These are phyloP conservation scores for Eidolon dupreanum DNA, from an alignment of 2,797 vertebrate species.

Conservation along the genomic window DNA sequence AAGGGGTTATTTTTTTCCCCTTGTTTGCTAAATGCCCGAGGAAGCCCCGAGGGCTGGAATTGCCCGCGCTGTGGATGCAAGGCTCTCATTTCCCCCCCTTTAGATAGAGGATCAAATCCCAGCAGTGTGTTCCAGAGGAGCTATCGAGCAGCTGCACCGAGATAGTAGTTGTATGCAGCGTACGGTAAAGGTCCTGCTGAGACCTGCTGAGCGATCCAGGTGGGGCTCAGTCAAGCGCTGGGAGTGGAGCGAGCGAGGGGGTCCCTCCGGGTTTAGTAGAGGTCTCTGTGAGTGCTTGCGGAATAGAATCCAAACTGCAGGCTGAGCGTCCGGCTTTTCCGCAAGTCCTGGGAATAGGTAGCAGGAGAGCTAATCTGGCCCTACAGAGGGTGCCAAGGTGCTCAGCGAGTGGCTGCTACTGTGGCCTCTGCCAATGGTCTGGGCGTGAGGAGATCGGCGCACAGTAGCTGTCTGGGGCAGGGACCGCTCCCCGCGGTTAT, in stretches of 20 bases:
- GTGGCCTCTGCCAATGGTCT: neutral
- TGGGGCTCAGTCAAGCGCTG: neutral
- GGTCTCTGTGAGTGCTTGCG: neutral
- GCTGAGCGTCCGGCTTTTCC: neutral
- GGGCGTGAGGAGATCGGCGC: accelerated
- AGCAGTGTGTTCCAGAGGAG: neutral
- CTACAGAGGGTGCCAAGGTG: neutral
- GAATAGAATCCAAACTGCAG: neutral
- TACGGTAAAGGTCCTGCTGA: neutral
- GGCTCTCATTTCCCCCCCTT: neutral
- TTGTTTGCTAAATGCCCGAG: neutral
- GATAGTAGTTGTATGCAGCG: neutral
- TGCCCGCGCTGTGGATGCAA: neutral
- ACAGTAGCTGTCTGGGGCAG: neutral
- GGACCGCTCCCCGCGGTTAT: neutral
- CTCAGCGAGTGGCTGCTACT: neutral
- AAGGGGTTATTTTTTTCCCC: neutral
- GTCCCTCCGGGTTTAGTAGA: neutral
- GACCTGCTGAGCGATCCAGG: neutral
- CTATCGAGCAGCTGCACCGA: neutral
- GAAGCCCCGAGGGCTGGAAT: neutral
- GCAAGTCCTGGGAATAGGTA: neutral
- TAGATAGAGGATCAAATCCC: neutral
- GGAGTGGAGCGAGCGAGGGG: neutral
- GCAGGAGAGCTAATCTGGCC: neutral